These are phyloP conservation scores for Pristis pectinata DNA, from an alignment of 2,797 vertebrate species.

Conservation along the genomic window DNA sequence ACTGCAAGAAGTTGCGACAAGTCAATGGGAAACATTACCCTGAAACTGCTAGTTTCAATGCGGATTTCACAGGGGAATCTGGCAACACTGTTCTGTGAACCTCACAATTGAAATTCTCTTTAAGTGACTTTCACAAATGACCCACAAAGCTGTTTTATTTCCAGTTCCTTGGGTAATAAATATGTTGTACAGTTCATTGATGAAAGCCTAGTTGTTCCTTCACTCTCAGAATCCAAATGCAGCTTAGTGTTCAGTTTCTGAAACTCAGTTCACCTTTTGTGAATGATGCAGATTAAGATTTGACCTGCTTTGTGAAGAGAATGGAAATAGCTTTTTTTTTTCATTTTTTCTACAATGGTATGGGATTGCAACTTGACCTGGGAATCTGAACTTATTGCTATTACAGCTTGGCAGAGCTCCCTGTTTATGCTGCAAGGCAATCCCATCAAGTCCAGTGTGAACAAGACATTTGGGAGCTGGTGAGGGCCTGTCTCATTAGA, in stretches of 20 bases:
- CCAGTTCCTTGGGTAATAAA: too few relatives aligned
- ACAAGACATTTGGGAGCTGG: not conserved
- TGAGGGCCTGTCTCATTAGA: not conserved
- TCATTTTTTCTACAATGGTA: not conserved
- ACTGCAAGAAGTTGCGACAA: too few relatives aligned
- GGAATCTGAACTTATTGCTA: not conserved
- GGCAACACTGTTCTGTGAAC: too few relatives aligned
- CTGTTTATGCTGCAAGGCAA: not conserved
- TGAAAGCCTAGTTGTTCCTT: not conserved
- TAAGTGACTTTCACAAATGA: too few relatives aligned
- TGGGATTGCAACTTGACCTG: not conserved
- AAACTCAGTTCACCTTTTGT: not conserved
- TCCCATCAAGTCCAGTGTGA: not conserved
- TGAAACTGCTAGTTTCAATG: too few relatives aligned
- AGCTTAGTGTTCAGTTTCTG: not conserved
- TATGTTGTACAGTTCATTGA: not conserved
- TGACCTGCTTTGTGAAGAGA: not conserved
- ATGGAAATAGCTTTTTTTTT: too few relatives aligned
- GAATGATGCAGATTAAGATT: not conserved
- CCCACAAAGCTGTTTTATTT: too few relatives aligned
- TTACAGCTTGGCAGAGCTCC: not conserved
- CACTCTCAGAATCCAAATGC: not conserved
- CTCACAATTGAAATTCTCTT: too few relatives aligned
- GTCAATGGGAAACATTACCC: too few relatives aligned
- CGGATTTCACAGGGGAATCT: too few relatives aligned